Evolutionary conservation across 2,113 vertebrate genomes (phyloP).

Genomic region (Martes martes): DNA sequence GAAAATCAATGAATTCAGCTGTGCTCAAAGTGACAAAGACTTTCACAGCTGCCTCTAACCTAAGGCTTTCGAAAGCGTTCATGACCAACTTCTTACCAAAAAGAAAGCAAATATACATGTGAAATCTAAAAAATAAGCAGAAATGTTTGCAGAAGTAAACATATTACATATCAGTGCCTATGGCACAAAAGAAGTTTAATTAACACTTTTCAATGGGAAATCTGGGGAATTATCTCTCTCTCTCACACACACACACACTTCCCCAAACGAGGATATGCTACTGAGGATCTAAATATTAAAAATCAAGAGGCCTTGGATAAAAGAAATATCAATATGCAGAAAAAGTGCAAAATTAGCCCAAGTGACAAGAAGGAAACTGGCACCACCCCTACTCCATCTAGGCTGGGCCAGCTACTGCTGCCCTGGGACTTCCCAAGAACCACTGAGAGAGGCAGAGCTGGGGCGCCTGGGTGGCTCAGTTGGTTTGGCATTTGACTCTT

Average conservation of each 20-base stretch:
- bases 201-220: background rate
- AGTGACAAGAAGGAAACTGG: background rate
- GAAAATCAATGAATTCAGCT: conserved; percentile 5
- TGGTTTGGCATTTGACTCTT: background rate
- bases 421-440: background rate
- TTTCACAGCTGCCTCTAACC: background rate
- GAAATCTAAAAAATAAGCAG: conserved; percentile 1
- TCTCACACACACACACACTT: fast-evolving
- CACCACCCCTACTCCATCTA: background rate
- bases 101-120: background rate
- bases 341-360: background rate
- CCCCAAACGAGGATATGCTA: background rate
- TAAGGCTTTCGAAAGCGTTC: background rate
- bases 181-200: background rate
- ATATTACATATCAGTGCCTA: background rate
- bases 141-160: background rate
- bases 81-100: background rate
- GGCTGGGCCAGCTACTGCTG: background rate
- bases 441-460: background rate
- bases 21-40: background rate
- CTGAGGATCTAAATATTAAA: background rate
- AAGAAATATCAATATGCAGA: background rate
- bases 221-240: background rate
- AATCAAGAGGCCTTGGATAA: background rate
- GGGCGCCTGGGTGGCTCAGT: background rate